Evolutionary conservation across 35 echinoderm and acorn worm genomes (phyloP).

Genomic region (Apostichopus californicus): DNA sequence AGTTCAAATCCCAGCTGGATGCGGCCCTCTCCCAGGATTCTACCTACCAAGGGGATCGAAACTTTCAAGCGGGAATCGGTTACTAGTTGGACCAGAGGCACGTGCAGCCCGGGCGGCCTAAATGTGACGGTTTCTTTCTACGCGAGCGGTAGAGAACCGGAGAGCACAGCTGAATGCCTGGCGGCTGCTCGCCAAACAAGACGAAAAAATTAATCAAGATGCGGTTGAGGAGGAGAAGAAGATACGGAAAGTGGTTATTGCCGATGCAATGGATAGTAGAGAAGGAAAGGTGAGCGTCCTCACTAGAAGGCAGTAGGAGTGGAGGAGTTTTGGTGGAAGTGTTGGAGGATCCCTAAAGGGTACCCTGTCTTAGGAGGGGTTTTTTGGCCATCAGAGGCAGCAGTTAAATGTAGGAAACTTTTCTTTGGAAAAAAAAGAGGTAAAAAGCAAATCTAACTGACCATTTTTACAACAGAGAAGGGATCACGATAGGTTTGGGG

Average conservation of each 20-base stretch:
- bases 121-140: conserved; percentile 11
- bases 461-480: not conserved
- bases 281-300: not conserved
- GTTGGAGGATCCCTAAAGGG: not conserved
- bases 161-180: not conserved
- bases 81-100: conserved; percentile 66
- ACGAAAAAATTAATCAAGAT: conserved; percentile 46
- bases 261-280: conserved; percentile 15
- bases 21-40: conserved; percentile 96
- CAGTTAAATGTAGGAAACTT: not conserved
- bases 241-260: not conserved
- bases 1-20: conserved; percentile 98
- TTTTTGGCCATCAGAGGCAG: not conserved
- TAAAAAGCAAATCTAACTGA: not conserved
- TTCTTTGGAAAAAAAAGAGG: not conserved
- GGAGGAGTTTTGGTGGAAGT: not conserved
- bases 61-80: conserved; percentile 86
- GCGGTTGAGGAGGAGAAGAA: not conserved
- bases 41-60: conserved; percentile 98
- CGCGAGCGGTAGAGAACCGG: not conserved
- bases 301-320: conserved; percentile 7
- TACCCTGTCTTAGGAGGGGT: not conserved
- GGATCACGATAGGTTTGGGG: not conserved
- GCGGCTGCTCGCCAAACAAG: conserved; percentile 41
- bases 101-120: not conserved